These are phyloP conservation scores for Arothron firmamentum DNA, from an alignment of 2,113 vertebrate genomes.

Conservation along the genomic window DNA sequence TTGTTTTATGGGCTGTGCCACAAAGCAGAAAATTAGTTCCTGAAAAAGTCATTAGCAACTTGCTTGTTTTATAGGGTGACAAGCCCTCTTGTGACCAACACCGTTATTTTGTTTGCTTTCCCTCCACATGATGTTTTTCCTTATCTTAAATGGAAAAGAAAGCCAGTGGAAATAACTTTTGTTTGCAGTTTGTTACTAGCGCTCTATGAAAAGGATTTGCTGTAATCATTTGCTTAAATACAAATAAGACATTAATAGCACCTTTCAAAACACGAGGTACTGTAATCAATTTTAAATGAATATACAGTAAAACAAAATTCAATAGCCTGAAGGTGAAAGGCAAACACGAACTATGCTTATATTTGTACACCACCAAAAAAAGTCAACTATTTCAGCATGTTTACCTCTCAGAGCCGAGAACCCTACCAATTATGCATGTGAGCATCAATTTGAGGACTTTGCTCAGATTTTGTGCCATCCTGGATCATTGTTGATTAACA, in stretches of 20 bases:
- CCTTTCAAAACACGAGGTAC: neutral
- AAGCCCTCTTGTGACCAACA: conserved; percentile 66
- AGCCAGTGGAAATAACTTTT: too few species aligned
- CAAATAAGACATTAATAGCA: conserved; percentile 5
- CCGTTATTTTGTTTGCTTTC: conserved; percentile 46
- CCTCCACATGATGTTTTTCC: conserved; percentile 40
- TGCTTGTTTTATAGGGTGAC: conserved; percentile 70
- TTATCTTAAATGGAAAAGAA: conserved; percentile 23
- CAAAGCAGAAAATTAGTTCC: conserved; percentile 76
- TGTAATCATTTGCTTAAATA: conserved; percentile 11
- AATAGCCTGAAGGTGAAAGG: too few species aligned
- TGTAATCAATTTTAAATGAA: neutral
- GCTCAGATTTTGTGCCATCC: conserved; percentile 24
- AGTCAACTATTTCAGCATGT: too few species aligned
- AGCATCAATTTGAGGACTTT: neutral
- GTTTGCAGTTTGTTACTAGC: neutral
- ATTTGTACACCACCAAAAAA: too few species aligned
- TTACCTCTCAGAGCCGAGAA: too few species aligned
- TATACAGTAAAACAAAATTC: too few species aligned
- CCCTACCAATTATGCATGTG: neutral
- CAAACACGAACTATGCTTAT: too few species aligned
- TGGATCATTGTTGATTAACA: conserved; percentile 44
- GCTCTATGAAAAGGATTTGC: conserved; percentile 26
- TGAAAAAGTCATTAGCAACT: conserved; percentile 78
- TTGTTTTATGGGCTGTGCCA: conserved; percentile 66